These are phyloP conservation scores for Holacanthella duospinosa DNA, from an alignment of 2,888 invertebrate species.

Conservation along the genomic window DNA sequence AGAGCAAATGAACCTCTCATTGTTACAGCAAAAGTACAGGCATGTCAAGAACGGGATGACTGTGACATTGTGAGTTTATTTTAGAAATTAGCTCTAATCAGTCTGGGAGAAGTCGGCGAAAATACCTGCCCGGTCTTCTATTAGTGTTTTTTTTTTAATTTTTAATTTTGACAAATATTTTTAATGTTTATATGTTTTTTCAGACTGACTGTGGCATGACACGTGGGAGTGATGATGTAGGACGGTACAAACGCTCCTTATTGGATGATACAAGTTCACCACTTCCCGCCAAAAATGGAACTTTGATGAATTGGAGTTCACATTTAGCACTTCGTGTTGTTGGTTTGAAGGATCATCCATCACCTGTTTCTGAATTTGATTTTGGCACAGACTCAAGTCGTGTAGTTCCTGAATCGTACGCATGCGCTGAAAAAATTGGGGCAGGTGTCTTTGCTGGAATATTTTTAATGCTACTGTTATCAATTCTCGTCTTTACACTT, in stretches of 20 bases:
- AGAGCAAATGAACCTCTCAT: constrained; percentile 35
- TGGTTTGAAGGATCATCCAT: constrained; percentile 29
- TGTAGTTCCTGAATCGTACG: background rate
- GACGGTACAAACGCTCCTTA: constrained; percentile 26
- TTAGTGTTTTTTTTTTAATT: no score
- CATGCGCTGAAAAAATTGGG: constrained; percentile 32
- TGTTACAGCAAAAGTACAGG: constrained; percentile 35
- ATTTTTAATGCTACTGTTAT: constrained; percentile 25
- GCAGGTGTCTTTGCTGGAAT: constrained; percentile 24
- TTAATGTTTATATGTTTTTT: no score
- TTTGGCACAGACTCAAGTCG: constrained; percentile 14
- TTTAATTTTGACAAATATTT: no score
- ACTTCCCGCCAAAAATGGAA: constrained; percentile 19
- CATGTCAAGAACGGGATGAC: constrained; percentile 33
- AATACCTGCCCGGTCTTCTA: no score
- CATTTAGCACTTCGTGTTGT: constrained; percentile 32
- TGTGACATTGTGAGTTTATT: constrained; percentile 14
- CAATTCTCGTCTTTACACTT: constrained; percentile 21
- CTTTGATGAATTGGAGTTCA: constrained; percentile 28
- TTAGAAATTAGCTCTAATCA: no score
- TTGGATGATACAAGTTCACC: constrained; percentile 16
- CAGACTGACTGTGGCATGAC: background rate
- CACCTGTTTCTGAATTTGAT: constrained; percentile 24
- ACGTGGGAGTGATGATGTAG: constrained; percentile 2
- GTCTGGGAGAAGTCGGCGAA: no score